Evolutionary conservation across 2,113 vertebrate species (phyloP).

Genomic region (Gymnogyps californianus): DNA sequence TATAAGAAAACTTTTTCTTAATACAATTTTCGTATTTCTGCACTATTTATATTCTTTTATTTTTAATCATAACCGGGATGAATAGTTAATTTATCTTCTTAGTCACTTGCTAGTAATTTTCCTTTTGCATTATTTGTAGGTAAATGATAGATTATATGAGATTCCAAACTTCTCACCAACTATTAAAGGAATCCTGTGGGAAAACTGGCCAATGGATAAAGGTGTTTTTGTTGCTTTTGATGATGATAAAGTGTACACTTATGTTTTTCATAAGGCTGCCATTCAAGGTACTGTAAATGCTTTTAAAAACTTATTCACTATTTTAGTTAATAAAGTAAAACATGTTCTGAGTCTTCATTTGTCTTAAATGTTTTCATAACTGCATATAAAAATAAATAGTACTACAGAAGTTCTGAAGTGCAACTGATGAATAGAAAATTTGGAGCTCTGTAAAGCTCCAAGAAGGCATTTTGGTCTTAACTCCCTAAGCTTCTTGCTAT

Average conservation of each 20-base stretch:
- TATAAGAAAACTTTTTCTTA: neutral
- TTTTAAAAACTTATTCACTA: neutral
- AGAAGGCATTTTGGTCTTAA: neutral
- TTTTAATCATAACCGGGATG: neutral
- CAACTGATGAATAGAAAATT: neutral
- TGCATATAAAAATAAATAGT: neutral
- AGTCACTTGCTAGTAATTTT: neutral
- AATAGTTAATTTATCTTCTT: neutral
- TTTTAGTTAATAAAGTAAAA: neutral
- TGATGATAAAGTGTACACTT: conserved; percentile 92
- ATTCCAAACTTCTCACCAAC: conserved; percentile 92
- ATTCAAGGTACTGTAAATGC: conserved; percentile 84
- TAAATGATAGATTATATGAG: conserved; percentile 81
- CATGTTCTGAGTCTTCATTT: neutral
- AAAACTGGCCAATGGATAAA: conserved; percentile 90
- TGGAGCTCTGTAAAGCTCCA: neutral
- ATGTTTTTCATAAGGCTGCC: conserved; percentile 88
- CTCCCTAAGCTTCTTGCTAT: neutral
- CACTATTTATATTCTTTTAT: neutral
- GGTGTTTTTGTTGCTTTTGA: conserved; percentile 91
- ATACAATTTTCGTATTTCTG: neutral
- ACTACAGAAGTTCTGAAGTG: neutral
- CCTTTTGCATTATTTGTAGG: conserved; percentile 67
- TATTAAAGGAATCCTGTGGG: conserved; percentile 94
- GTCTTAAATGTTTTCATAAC: neutral